Base-by-base conservation (phyloP, 2,797 vertebrate genomes). In the Mus spretus region DNA sequence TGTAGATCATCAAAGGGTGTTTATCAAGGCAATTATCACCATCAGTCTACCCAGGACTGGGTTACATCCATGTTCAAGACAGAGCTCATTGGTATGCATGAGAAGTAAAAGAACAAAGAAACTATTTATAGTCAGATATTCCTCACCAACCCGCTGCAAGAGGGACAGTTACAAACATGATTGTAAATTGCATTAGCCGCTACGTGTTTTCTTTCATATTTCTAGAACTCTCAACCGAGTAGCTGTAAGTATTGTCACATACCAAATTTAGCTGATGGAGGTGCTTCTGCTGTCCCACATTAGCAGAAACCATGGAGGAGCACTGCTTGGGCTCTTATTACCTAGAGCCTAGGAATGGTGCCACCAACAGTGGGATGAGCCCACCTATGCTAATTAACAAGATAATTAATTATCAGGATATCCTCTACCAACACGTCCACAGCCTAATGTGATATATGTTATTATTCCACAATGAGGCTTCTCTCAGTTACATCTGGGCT, bases 211-310 rank as follows among this genome's bases (percentile, higher is more conserved):
- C 50, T 81, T 53, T 89, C 40, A n/a, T 57, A 28, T 40, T 94
- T 91, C 34, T 72, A 81, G 82, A 87, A 70, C 70, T 94, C 95
- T 87, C 10, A 94, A 28, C 31, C 44, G 34, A 63, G 22, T 65
- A 61, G 31, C 89, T 91, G 1, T 81, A 88, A 75, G 37, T 37
- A 44, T 24, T 61, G 0, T 83, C 26, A 6, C 11, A 31, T 34
- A 11, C 34, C 14, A 31, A 19, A 0, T 1, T 40, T 26, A 53
- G 44, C 19, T 50, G 9, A 55, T 61, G 22, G 61, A 59, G 37
- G 20, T 26, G 53, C 19, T 89, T 77, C 57, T 90, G 75, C 17
- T 88, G 17, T 78, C 7, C 5, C 74, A 22, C 17, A 10, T 57
- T 84, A 77, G 37, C 67, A 95, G 74, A 65, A 22, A 67, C 28